Evolutionary conservation across 2,888 invertebrate genomes (phyloP).

Genomic region (Anagyrus pseudococci): DNA sequence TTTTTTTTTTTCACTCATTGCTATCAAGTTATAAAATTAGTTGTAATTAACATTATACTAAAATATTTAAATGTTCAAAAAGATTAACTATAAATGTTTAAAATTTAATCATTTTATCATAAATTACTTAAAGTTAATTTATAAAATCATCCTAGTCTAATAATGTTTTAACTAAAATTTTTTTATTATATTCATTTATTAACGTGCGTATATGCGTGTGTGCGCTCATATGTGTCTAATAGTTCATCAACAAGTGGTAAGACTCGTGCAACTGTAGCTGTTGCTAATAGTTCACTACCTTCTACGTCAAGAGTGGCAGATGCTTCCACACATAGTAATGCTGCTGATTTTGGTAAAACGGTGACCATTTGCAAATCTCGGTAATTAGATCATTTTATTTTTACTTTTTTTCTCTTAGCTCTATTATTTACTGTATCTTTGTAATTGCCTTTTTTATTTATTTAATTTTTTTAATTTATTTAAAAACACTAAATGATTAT

Average conservation of each 20-base stretch:
- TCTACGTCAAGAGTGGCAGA: not conserved
- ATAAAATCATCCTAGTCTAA: too few species aligned
- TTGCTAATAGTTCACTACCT: slow-evolving; percentile 6
- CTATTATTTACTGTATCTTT: not conserved
- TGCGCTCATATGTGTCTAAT: slow-evolving; percentile 27
- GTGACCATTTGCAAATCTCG: slow-evolving; percentile 2
- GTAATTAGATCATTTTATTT: slow-evolving; percentile 13
- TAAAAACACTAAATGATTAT: not conserved
- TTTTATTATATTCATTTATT: slow-evolving; percentile 13
- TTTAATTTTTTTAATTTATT: not conserved
- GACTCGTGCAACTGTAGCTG: slow-evolving; percentile 5
- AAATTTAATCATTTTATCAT: too few species aligned
- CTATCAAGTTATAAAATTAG: too few species aligned
- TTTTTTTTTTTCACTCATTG: slow-evolving; percentile 5
- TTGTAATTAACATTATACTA: too few species aligned
- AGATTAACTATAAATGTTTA: too few species aligned
- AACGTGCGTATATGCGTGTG: slow-evolving; percentile 8
- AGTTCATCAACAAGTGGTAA: slow-evolving; percentile 7
- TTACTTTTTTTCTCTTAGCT: slow-evolving; percentile 11
- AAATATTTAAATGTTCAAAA: too few species aligned
- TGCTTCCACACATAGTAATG: slow-evolving; percentile 7
- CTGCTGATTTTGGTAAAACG: slow-evolving; percentile 23
- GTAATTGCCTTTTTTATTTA: not conserved
- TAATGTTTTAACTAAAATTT: too few species aligned
- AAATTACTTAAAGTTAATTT: too few species aligned